These are phyloP conservation scores for Drosophila emarginata DNA, from an alignment of 2,888 invertebrate species.

Conservation along the genomic window DNA sequence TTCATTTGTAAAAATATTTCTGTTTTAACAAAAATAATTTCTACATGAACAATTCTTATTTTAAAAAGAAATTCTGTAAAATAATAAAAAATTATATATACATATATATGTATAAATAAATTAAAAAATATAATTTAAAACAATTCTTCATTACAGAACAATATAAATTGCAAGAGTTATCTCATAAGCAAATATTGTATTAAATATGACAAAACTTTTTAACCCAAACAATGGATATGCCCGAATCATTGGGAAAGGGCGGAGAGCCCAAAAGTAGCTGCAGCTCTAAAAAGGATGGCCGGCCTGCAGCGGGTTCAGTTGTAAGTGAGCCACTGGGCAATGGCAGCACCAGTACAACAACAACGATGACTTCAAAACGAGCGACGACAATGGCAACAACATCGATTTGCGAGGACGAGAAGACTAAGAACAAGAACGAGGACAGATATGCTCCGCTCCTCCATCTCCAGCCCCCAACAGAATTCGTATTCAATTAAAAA, in stretches of 20 bases:
- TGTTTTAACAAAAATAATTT: too few relatives aligned
- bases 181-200: too few relatives aligned
- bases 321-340: slow-evolving; percentile 78
- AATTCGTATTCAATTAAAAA: slow-evolving; percentile 78
- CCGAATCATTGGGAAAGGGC: slow-evolving; percentile 29
- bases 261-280: slow-evolving; percentile 22
- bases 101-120: too few relatives aligned
- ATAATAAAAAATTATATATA: too few relatives aligned
- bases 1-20: too few relatives aligned
- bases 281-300: slow-evolving; percentile 67
- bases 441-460: background rate
- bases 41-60: too few relatives aligned
- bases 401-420: slow-evolving; percentile 62
- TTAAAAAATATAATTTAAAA: too few relatives aligned
- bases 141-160: too few relatives aligned
- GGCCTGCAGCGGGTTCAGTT: slow-evolving; percentile 60
- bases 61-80: too few relatives aligned
- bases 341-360: slow-evolving; percentile 46
- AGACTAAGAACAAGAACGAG: slow-evolving; percentile 46
- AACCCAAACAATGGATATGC: background rate
- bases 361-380: slow-evolving; percentile 43
- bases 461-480: slow-evolving; percentile 35
- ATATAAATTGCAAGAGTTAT: too few relatives aligned
- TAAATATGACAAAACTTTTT: background rate
- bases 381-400: slow-evolving; percentile 53